Evolutionary conservation across 2,113 vertebrate genomes (phyloP), one percentile per base, ranked within the genome.

Genomic region (Sinocyclocheilus grahami): DNA sequence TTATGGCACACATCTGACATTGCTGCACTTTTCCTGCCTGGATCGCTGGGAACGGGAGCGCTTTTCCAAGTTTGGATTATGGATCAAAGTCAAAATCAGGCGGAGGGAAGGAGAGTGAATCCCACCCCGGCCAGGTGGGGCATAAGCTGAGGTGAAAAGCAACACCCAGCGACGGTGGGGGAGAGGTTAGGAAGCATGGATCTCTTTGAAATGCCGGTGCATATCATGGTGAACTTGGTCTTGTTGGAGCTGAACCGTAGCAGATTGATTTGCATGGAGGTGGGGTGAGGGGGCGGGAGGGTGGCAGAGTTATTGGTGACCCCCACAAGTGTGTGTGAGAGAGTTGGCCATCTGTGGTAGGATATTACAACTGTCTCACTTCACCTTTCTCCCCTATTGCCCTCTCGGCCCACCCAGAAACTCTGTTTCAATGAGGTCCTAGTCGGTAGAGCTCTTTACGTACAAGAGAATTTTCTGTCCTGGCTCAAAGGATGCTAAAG

Each of bases 201-300:
- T 78, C 79, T 78, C 89, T 93, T 93, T 93, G 92, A 93, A 85
- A 91, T 89, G 79, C 77, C 62, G 37, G n/a, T 88, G 46, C 87
- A 91, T 90, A 90, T 82, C 63, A 86, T 83, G 88, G 78, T 94
- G 92, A 95, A 95, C 94, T 93, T 89, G 77, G 86, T 93, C 94
- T 95, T 93, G 95, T 95, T 95, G 92, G 89, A 92, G 89, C 20
- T 92, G 94, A 95, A 94, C 94, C 92, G 20, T 91, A 89, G 92
- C 92, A 60, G 91, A 95, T 94, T 91, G 87, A 91, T 94, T 95
- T 94, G 74, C 55, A 78, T 65, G 74, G 77, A 67, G n/a, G 65
- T 65, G 30, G 65, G 75, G 83, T 60, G 42, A 67, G 78, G 55
- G 53, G 42, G 27, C 18, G 69, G 60, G 78, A 74, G 42, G 69